Conservation (phyloP, 2,888 invertebrate genomes). For the Ethmia dodecea region DNA sequence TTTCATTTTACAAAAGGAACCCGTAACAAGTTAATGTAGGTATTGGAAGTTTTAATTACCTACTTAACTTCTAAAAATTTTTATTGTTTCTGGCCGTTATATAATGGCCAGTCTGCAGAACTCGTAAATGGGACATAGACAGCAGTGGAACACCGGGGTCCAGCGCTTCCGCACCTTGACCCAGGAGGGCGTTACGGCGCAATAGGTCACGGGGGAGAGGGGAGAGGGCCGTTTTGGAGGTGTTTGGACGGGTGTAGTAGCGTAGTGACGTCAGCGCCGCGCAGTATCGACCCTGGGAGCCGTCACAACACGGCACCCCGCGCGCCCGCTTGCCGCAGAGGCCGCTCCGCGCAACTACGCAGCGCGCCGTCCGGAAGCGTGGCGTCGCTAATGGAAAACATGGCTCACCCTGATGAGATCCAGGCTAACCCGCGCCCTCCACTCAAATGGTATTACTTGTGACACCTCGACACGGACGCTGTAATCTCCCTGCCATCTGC, state of each 20-base stretch:
- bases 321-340: constrained; percentile 21
- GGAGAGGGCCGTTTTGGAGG: constrained; percentile 41
- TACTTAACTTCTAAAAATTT: no score
- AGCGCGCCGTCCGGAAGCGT: constrained; percentile 59
- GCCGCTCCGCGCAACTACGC: constrained; percentile 57
- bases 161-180: constrained; percentile 66
- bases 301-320: constrained; percentile 62
- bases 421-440: constrained; percentile 23
- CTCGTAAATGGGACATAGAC: constrained; percentile 28
- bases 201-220: constrained; percentile 63
- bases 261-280: constrained; percentile 72
- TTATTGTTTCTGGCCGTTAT: no score
- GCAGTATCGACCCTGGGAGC: constrained; percentile 62
- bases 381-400: constrained; percentile 55
- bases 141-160: constrained; percentile 30
- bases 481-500: constrained; percentile 12
- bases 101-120: no score
- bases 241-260: constrained; percentile 75
- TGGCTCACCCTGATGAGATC: constrained; percentile 40
- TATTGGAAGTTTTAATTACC: no score
- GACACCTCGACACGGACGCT: constrained; percentile 12
- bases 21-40: no score
- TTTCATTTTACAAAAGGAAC: no score
- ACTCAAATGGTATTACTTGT: constrained; percentile 20
- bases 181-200: constrained; percentile 68